Conservation (phyloP, 2,888 invertebrate species). For the Alviniconcha strummeri region DNA sequence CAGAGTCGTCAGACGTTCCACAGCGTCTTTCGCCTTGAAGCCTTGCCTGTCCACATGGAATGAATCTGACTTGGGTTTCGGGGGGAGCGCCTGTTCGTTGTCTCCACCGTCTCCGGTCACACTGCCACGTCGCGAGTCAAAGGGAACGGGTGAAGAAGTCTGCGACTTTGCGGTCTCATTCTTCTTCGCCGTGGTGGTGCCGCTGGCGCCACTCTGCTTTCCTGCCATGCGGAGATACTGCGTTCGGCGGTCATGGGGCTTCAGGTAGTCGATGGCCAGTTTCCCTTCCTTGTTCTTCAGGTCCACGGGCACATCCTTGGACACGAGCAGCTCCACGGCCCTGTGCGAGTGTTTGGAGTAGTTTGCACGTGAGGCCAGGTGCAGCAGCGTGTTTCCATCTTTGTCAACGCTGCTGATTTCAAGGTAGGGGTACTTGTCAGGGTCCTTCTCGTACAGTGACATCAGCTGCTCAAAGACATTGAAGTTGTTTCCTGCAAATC, state of each 20-base stretch:
- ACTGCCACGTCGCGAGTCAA: background rate
- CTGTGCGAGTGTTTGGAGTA: constrained; percentile 43
- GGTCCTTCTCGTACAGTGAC: constrained; percentile 45
- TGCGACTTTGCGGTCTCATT: background rate
- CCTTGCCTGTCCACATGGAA: background rate
- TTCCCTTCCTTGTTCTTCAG: constrained; percentile 52
- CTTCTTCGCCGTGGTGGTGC: background rate
- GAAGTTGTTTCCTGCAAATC: constrained; percentile 43
- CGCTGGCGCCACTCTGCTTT: background rate
- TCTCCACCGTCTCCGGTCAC: background rate
- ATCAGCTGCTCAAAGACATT: constrained; percentile 52
- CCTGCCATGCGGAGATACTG: constrained; percentile 43
- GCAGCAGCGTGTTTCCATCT: constrained; percentile 43
- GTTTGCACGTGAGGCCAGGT: constrained; percentile 38
- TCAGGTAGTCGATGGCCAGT: constrained; percentile 54
- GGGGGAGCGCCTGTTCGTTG: background rate
- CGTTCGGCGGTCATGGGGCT: constrained; percentile 51
- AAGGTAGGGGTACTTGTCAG: constrained; percentile 45
- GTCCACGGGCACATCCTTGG: constrained; percentile 48
- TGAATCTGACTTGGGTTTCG: background rate
- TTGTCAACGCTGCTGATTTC: constrained; percentile 40
- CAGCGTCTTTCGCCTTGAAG: constrained; percentile 13
- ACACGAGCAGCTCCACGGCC: constrained; percentile 56
- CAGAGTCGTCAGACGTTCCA: background rate
- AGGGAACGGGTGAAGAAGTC: background rate